Conservation (phyloP, 2,888 invertebrate species). For the Bellardia pandia region DNA sequence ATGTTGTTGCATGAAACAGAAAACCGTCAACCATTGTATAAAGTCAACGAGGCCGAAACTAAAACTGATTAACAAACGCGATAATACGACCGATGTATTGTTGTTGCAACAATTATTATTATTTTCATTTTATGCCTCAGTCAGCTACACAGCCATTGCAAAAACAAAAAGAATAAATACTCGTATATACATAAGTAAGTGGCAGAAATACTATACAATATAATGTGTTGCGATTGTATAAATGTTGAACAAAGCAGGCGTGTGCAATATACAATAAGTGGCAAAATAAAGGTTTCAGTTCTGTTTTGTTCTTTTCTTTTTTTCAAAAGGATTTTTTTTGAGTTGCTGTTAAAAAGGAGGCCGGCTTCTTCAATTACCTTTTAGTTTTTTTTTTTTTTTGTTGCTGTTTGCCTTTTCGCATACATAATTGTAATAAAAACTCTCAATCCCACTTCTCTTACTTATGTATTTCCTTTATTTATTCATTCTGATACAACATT, state of each 20-base stretch:
- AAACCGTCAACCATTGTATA: conserved; percentile 71
- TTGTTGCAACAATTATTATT: conserved; percentile 73
- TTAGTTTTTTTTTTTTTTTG: conserved; percentile 23
- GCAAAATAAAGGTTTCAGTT: conserved; percentile 65
- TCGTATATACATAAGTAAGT: not conserved
- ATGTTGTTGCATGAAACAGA: conserved; percentile 48
- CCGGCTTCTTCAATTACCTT: conserved; percentile 71
- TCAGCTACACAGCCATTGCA: conserved; percentile 60
- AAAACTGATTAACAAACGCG: conserved; percentile 76
- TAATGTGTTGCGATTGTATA: not conserved
- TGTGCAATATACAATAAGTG: conserved; percentile 71
- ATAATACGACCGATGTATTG: conserved; percentile 61
- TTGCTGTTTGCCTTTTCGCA: conserved; percentile 48
- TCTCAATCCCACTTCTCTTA: conserved; percentile 39
- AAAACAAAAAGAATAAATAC: not conserved
- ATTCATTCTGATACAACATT: conserved; percentile 21
- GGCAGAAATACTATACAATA: conserved; percentile 6
- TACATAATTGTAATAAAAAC: conserved; percentile 69
- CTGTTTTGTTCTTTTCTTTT: conserved; percentile 37
- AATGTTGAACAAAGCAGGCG: conserved; percentile 45
- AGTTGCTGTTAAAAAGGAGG: conserved; percentile 53
- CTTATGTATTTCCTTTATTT: not conserved
- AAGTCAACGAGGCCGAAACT: conserved; percentile 78
- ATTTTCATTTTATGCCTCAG: conserved; percentile 44
- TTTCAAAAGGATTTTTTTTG: conserved; percentile 32